phyloP scores from a whole-genome alignment of 2,888 invertebrate species.

The Caenorhabditis macrosperma region DNA sequence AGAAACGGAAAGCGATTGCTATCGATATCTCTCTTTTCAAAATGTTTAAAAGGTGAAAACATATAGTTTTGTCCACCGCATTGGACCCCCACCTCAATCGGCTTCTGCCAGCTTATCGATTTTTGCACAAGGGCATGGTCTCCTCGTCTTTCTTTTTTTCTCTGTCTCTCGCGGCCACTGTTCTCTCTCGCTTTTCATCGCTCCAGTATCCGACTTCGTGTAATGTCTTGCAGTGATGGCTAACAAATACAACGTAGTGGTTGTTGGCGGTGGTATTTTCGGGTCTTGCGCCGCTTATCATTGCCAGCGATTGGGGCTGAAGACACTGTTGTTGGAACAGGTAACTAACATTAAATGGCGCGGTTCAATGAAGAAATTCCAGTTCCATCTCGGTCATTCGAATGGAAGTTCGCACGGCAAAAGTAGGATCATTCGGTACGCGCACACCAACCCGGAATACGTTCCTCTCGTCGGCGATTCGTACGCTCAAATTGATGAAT shows the following conservation, averaged over 20 bases:
- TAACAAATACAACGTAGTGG: conserved; percentile 66
- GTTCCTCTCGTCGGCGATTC: conserved; percentile 67
- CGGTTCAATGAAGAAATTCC: not conserved
- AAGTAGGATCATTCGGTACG: conserved; percentile 77
- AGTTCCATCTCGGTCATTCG: conserved; percentile 61
- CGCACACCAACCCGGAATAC: conserved; percentile 72
- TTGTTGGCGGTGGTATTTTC: conserved; percentile 75
- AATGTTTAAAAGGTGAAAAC: no score
- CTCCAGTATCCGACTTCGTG: not conserved
- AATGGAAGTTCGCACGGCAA: conserved; percentile 78
- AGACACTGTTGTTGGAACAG: conserved; percentile 73
- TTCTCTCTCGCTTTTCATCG: no score
- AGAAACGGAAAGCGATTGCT: not conserved
- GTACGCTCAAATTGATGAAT: conserved; percentile 64
- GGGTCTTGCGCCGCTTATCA: conserved; percentile 76
- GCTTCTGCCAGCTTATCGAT: no score
- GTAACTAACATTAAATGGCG: conserved; percentile 42
- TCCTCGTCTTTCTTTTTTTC: not conserved
- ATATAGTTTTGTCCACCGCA: no score
- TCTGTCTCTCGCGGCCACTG: no score
- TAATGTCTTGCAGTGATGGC: conserved; percentile 4
- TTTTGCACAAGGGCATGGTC: not conserved
- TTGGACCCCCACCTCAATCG: no score
- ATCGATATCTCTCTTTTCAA: not conserved
- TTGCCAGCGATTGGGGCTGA: conserved; percentile 69